Evolutionary conservation across 2,888 invertebrate species (phyloP).

Genomic region (Microdon myrmicae): DNA sequence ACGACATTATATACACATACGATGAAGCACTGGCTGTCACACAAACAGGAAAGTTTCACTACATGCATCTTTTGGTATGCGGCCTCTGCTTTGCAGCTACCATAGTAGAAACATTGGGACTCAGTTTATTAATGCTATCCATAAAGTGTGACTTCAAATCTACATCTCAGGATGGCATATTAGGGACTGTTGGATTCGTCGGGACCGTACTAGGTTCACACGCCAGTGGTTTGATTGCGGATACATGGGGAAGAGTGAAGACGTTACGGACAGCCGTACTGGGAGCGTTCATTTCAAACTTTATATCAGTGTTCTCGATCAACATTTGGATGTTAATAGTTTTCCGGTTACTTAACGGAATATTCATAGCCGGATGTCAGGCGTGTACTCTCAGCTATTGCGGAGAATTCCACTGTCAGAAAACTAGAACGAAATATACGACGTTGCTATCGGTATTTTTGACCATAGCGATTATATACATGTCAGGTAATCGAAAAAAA

Average conservation of each 20-base stretch:
- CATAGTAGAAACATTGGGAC: conserved; percentile 75
- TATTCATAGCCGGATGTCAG: conserved; percentile 69
- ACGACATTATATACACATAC: conserved; percentile 59
- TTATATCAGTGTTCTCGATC: conserved; percentile 72
- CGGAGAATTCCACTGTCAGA: conserved; percentile 71
- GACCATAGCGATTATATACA: conserved; percentile 70
- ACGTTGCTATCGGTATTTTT: conserved; percentile 71
- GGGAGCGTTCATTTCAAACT: conserved; percentile 69
- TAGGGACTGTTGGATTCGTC: conserved; percentile 75
- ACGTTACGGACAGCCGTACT: conserved; percentile 70
- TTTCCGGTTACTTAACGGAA: conserved; percentile 74
- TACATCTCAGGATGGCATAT: conserved; percentile 72
- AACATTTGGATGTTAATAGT: conserved; percentile 71
- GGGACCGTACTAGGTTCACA: conserved; percentile 80
- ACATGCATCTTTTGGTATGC: conserved; percentile 71
- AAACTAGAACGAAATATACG: conserved; percentile 69
- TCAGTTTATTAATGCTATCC: conserved; percentile 75
- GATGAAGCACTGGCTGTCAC: conserved; percentile 62
- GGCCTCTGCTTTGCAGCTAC: conserved; percentile 75
- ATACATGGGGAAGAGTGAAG: conserved; percentile 76
- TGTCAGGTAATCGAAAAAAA: conserved; percentile 71
- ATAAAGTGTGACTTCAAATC: conserved; percentile 76
- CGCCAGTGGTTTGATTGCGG: conserved; percentile 83
- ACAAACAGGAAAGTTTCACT: conserved; percentile 74
- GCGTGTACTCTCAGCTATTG: conserved; percentile 72